Conservation (phyloP, 1,140 invertebrate species). For the Cydia fagiglandana region DNA sequence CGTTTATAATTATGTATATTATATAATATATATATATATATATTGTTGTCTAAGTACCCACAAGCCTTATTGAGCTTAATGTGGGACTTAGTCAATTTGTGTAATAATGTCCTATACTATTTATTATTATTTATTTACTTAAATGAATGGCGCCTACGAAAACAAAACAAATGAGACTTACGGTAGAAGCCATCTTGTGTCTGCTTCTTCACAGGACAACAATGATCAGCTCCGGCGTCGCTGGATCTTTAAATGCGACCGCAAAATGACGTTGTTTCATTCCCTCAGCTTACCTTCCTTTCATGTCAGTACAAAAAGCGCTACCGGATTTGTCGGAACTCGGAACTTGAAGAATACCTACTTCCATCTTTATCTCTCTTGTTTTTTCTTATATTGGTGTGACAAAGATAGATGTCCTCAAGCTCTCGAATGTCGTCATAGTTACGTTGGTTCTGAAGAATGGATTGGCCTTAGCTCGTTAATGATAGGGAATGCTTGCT, state of each 20-base stretch:
- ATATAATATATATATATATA: too few species aligned
- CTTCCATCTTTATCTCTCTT: too few species aligned
- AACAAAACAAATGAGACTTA: neutral
- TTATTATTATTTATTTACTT: too few species aligned
- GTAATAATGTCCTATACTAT: too few species aligned
- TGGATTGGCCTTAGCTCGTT: neutral
- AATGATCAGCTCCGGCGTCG: neutral
- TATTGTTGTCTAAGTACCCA: too few species aligned
- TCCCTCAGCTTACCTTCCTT: neutral
- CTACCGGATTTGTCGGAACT: neutral
- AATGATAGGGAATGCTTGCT: neutral
- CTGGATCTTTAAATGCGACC: constrained; percentile 15
- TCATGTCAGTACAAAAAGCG: neutral
- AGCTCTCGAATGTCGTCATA: neutral
- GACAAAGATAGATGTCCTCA: too few species aligned
- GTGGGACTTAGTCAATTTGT: too few species aligned
- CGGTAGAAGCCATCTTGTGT: constrained; percentile 9
- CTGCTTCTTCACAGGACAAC: constrained; percentile 23
- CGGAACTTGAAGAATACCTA: too few species aligned
- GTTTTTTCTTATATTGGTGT: too few species aligned
- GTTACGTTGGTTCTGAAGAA: neutral
- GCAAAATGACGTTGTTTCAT: neutral
- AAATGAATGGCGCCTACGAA: too few species aligned
- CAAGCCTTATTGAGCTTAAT: too few species aligned
- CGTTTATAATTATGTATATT: too few species aligned